phyloP scores from a whole-genome alignment of 2,888 invertebrate genomes.

The Quadroppia sp. region DNA sequence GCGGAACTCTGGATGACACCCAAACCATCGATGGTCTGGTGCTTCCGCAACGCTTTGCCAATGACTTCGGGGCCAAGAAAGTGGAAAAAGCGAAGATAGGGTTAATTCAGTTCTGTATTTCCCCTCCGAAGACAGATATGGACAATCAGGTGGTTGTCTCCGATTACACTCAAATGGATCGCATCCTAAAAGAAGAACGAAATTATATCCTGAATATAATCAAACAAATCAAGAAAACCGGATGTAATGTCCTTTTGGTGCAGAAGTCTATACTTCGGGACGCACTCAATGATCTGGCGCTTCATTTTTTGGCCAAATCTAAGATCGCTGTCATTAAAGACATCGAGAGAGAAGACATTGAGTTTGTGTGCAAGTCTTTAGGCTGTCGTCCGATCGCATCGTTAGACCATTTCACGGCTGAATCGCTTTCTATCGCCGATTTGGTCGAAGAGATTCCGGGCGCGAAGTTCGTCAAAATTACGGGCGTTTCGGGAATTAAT shows the following conservation, averaged over 20 bases:
- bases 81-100: slow-evolving; percentile 98
- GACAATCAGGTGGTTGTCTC: slow-evolving; percentile 88
- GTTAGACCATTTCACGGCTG: slow-evolving; percentile 92
- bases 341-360: slow-evolving; percentile 95
- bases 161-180: slow-evolving; percentile 99
- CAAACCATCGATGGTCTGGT: slow-evolving; percentile 84
- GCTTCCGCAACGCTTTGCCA: slow-evolving; percentile 94
- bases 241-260: slow-evolving; percentile 94
- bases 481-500: slow-evolving; percentile 88
- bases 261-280: slow-evolving; percentile 81
- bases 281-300: slow-evolving; percentile 91
- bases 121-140: slow-evolving; percentile 99
- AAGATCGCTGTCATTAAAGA: slow-evolving; percentile 98
- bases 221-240: slow-evolving; percentile 96
- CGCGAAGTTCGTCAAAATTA: slow-evolving; percentile 67
- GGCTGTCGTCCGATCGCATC: slow-evolving; percentile 95
- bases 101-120: slow-evolving; percentile 98
- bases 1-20: slow-evolving; percentile 87
- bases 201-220: slow-evolving; percentile 96
- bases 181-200: slow-evolving; percentile 94
- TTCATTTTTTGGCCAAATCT: slow-evolving; percentile 97
- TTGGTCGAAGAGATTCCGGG: slow-evolving; percentile 86
- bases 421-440: slow-evolving; percentile 85
- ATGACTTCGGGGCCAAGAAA: slow-evolving; percentile 91
- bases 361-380: slow-evolving; percentile 91